phyloP scores from a whole-genome alignment of 1,140 invertebrate genomes.

The Macrobrachium rosenbergii region DNA sequence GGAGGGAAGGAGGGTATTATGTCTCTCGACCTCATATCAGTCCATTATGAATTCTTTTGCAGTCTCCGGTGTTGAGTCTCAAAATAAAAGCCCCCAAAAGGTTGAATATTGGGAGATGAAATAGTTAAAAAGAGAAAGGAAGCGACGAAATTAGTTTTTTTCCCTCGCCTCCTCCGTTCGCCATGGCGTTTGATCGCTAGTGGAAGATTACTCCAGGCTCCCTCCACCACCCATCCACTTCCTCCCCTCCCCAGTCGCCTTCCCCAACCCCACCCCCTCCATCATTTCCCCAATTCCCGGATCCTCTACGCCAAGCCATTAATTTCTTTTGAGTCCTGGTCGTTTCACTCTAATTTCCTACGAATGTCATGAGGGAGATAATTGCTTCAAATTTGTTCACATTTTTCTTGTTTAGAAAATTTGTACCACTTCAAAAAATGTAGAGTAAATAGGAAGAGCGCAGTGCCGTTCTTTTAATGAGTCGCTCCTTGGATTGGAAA shows the following conservation, averaged over 20 bases:
- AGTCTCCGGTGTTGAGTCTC: slow-evolving; percentile 51
- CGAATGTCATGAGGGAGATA: too few relatives aligned
- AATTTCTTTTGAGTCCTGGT: slow-evolving; percentile 9
- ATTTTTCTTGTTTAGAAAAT: too few relatives aligned
- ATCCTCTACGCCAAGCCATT: neutral
- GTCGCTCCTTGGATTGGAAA: too few relatives aligned
- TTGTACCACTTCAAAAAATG: too few relatives aligned
- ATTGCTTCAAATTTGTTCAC: too few relatives aligned
- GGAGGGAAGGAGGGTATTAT: slow-evolving; percentile 35
- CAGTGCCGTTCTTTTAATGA: too few relatives aligned
- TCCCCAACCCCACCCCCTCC: too few relatives aligned
- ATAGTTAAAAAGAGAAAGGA: slow-evolving; percentile 45
- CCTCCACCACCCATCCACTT: neutral
- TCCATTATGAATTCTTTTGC: slow-evolving; percentile 64
- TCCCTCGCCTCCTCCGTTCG: neutral
- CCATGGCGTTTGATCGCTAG: slow-evolving; percentile 3
- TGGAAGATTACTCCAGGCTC: neutral
- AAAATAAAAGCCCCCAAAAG: slow-evolving; percentile 55
- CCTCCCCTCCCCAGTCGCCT: neutral
- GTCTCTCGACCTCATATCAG: slow-evolving; percentile 55
- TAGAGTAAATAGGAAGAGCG: too few relatives aligned
- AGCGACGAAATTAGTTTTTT: slow-evolving; percentile 35
- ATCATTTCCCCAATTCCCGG: too few relatives aligned
- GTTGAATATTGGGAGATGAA: slow-evolving; percentile 57
- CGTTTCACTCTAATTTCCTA: too few relatives aligned